A percentile compares a stretch with the other conserved stretches of the same genome.
Conservation (phyloP, 2,113 vertebrate species). For the Xiphophorus hellerii region DNA sequence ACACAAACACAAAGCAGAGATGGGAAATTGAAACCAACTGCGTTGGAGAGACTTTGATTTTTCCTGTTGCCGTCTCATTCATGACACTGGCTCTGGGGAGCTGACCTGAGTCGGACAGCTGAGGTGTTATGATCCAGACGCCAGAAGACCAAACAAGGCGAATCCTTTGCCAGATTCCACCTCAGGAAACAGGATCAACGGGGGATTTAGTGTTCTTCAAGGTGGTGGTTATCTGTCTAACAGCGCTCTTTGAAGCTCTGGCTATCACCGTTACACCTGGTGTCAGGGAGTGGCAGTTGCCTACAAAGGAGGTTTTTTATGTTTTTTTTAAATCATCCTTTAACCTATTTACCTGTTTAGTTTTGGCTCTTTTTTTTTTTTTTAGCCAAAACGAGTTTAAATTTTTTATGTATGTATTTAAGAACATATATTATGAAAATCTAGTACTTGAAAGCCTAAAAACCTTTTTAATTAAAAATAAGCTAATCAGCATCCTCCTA, state of each 20-base stretch:
- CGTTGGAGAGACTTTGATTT: conserved; percentile 52
- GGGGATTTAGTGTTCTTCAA: conserved; percentile 63
- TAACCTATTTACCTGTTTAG: conserved; percentile 23
- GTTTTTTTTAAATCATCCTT: conserved; percentile 19
- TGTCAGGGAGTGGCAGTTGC: conserved; percentile 47
- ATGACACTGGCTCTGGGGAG: conserved; percentile 27
- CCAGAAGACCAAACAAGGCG: conserved; percentile 61
- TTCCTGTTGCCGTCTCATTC: conserved; percentile 43
- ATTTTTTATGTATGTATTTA: not conserved
- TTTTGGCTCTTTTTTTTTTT: conserved; percentile 31
- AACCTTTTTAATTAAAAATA: not conserved
- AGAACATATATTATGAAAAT: not conserved
- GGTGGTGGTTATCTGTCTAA: conserved; percentile 65
- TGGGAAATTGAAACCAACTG: conserved; percentile 74
- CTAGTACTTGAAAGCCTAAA: not conserved
- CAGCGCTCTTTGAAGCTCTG: conserved; percentile 58
- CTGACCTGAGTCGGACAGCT: conserved; percentile 46
- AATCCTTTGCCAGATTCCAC: conserved; percentile 64
- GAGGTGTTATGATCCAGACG: conserved; percentile 44
- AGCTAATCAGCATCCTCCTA: not conserved
- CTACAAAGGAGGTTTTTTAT: conserved; percentile 42
- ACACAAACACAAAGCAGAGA: conserved; percentile 43
- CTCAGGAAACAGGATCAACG: conserved; percentile 67
- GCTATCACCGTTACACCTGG: conserved; percentile 65
- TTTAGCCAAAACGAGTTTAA: not conserved